Conservation (phyloP, 2,888 invertebrate species). For the Drosophila nigritarsus region DNA sequence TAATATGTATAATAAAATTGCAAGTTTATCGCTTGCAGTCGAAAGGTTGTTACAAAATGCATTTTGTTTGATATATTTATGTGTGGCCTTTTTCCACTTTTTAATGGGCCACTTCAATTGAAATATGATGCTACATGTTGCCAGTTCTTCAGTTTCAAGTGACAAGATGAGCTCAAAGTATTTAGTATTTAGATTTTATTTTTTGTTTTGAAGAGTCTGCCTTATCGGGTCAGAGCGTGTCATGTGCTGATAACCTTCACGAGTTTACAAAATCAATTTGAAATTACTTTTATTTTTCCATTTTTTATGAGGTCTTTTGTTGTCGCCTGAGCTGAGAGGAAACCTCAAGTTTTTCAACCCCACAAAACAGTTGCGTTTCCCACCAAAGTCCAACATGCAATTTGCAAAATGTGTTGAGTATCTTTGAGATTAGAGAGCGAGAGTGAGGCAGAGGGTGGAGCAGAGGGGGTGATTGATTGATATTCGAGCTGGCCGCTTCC, state of each 20-base stretch:
- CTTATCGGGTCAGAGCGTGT: slow-evolving; percentile 47
- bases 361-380: slow-evolving; percentile 24
- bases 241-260: slow-evolving; percentile 67
- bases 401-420: slow-evolving; percentile 70
- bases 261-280: slow-evolving; percentile 34
- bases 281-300: slow-evolving; percentile 22
- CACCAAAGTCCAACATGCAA: slow-evolving; percentile 45
- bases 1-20: slow-evolving; percentile 25
- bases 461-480: slow-evolving; percentile 64
- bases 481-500: slow-evolving; percentile 62
- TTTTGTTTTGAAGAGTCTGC: slow-evolving; percentile 18
- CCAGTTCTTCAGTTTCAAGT: slow-evolving; percentile 28
- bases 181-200: slow-evolving; percentile 14
- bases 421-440: slow-evolving; percentile 50
- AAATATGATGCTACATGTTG: slow-evolving; percentile 63
- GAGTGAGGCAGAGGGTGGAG: background rate
- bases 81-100: slow-evolving; percentile 20
- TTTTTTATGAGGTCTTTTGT: slow-evolving; percentile 1
- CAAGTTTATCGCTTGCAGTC: slow-evolving; percentile 29
- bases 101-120: slow-evolving; percentile 55
- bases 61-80: slow-evolving; percentile 13
- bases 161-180: slow-evolving; percentile 33
- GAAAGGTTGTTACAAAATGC: slow-evolving; percentile 7
- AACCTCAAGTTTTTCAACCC: slow-evolving; percentile 36
- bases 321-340: slow-evolving; percentile 8